Base-by-base conservation (phyloP, 2,113 vertebrate genomes). In the Vulpes vulpes region DNA sequence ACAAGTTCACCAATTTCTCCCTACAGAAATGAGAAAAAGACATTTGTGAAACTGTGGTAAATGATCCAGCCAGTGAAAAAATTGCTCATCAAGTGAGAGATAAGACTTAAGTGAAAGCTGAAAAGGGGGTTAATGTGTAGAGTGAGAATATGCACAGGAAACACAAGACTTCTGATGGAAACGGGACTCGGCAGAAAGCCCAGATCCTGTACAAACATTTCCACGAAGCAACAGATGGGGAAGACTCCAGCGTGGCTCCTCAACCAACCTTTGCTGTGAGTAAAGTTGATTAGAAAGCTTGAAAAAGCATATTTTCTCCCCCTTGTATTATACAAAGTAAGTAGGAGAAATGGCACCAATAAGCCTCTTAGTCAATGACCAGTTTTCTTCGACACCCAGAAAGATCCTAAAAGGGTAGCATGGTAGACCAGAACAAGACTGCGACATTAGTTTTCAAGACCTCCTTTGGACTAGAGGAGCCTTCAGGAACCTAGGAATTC, bases 21-120 rank as follows among this genome's bases (percentile, higher is more conserved):
- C 94, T 92, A 27, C 89, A 96, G 82, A 91, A 91, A 93, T 30
- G 91, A 96, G 92, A 95, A 94, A 96, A 89, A 96, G 94, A 83
- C 78, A 86, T 92, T 96, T 96, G 82, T 86, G 79, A 94, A 98
- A 80, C 94, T 74, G 79, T 83, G 83, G 86, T 27, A 59, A 82
- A n/a, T 27, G 91, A 95, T 93, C 96, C 96, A 95, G 85, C 53
- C 74, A 67, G 96, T 55, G 89, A 78, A 92, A 82, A 95, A 97
- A 85, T 74, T 96, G 97, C 96, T 96, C 97, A 93, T 91, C 89
- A 67, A 96, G 93, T 71, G 84, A 86, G 97, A 96, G 95, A 79
- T 71, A 86, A 96, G 96, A 95, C 73, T 64, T 35, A 43, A 95
- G 89, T 79, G 82, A 78, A 93, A 91, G 88, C 95, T 76, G 89